These are phyloP conservation scores for Gallinago nigripennis DNA, from an alignment of 2,797 vertebrate species.

Conservation along the genomic window DNA sequence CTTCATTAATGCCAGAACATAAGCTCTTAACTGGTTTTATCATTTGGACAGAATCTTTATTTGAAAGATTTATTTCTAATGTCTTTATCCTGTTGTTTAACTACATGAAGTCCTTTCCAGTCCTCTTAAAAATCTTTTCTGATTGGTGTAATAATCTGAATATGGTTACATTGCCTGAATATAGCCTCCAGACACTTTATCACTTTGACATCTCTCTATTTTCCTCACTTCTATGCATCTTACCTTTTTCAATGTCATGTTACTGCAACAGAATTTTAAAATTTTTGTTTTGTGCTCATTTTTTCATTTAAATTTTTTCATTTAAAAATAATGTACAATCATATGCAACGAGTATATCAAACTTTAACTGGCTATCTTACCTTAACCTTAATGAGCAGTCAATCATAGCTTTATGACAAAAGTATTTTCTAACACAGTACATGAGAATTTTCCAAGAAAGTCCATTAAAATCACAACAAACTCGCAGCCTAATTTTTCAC, in stretches of 20 bases:
- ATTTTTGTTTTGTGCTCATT: not conserved
- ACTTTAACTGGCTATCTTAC: not conserved
- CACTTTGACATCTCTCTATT: not conserved
- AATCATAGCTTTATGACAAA: not conserved
- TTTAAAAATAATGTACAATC: not conserved
- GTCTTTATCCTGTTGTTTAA: not conserved
- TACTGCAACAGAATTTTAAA: not conserved
- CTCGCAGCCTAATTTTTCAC: not conserved
- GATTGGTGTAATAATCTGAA: not conserved
- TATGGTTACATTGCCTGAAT: not conserved
- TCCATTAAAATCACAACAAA: not conserved
- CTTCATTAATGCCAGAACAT: not conserved
- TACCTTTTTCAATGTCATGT: not conserved
- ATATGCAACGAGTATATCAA: not conserved
- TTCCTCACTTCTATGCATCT: not conserved
- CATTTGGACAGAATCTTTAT: not conserved
- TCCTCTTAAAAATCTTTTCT: not conserved
- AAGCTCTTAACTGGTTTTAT: not conserved
- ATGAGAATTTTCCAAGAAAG: not conserved
- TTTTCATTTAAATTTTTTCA: not conserved
- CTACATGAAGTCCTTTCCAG: not conserved
- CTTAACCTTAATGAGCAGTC: not conserved
- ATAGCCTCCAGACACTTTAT: not conserved
- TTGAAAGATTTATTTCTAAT: not conserved
- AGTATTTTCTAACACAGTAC: not conserved